Percentiles rank a stretch among this genome's conserved stretches.
phyloP scores from a whole-genome alignment of 2,888 invertebrate genomes.

The Muscina levida region DNA sequence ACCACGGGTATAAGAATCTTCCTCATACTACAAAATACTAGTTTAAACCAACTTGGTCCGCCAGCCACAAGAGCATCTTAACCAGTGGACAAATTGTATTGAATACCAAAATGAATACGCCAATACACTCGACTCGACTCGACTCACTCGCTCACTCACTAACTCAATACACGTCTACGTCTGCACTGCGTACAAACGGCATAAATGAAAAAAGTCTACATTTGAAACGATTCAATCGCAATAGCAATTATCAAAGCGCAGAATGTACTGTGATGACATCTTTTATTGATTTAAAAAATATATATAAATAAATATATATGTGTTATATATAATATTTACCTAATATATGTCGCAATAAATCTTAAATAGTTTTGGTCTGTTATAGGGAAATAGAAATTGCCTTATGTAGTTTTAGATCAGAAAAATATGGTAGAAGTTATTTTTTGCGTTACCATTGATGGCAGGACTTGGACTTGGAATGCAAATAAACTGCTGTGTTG shows the following conservation, averaged over 20 bases:
- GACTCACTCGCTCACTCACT: no score
- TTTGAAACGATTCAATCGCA: neutral
- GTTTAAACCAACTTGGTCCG: conserved; percentile 56
- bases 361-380: no score
- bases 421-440: no score
- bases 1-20: neutral
- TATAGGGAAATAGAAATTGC: no score
- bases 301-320: no score
- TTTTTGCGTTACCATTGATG: no score
- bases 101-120: conserved; percentile 33
- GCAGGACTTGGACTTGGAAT: no score
- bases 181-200: neutral
- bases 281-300: neutral
- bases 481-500: no score
- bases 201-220: neutral
- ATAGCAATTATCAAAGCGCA: neutral
- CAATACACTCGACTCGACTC: no score
- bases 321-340: no score
- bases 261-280: neutral
- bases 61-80: conserved; percentile 25
- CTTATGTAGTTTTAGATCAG: no score
- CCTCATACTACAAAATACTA: conserved; percentile 51
- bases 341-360: no score
- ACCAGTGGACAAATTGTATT: conserved; percentile 19
- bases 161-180: neutral